phyloP scores from a whole-genome alignment of 2,888 invertebrate species.

The Epirrita christyi region DNA sequence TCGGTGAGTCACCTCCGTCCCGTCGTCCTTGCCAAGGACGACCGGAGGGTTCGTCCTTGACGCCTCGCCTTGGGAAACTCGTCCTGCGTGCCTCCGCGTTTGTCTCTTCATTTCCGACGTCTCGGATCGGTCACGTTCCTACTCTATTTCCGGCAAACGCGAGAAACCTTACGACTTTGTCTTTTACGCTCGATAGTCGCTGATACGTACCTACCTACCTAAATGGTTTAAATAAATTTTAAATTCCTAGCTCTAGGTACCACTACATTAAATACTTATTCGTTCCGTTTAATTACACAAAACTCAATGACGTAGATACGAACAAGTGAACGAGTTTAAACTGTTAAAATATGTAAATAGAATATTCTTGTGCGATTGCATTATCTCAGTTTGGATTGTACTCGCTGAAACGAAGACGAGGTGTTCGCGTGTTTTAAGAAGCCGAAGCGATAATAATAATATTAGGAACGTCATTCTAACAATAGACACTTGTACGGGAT shows the following conservation, averaged over 20 bases:
- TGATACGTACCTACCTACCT: no score
- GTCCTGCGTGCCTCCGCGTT: conserved; percentile 28
- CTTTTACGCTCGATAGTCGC: conserved; percentile 26
- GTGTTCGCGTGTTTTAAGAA: conserved; percentile 1
- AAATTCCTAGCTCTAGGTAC: no score
- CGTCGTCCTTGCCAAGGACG: conserved; percentile 35
- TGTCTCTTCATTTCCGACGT: conserved; percentile 20
- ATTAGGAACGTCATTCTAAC: conserved; percentile 40
- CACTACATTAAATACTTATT: not conserved
- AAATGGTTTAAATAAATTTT: not conserved
- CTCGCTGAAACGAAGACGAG: conserved; percentile 7
- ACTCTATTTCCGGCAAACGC: conserved; percentile 39
- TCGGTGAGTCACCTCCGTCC: conserved; percentile 70
- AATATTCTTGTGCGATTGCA: conserved; percentile 31
- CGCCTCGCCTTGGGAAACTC: conserved; percentile 21
- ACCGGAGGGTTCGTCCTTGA: conserved; percentile 14
- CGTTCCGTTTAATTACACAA: not conserved
- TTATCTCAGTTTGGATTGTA: conserved; percentile 24
- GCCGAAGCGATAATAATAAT: conserved; percentile 38
- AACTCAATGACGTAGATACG: conserved; percentile 1
- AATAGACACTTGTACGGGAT: conserved; percentile 43
- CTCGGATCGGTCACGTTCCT: conserved; percentile 34
- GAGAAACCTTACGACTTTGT: conserved; percentile 53
- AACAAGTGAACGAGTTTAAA: not conserved
- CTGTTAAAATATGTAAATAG: conserved; percentile 15